These are phyloP conservation scores for Caenorhabditis inopinata DNA, from an alignment of 1,140 invertebrate species.

Conservation along the genomic window DNA sequence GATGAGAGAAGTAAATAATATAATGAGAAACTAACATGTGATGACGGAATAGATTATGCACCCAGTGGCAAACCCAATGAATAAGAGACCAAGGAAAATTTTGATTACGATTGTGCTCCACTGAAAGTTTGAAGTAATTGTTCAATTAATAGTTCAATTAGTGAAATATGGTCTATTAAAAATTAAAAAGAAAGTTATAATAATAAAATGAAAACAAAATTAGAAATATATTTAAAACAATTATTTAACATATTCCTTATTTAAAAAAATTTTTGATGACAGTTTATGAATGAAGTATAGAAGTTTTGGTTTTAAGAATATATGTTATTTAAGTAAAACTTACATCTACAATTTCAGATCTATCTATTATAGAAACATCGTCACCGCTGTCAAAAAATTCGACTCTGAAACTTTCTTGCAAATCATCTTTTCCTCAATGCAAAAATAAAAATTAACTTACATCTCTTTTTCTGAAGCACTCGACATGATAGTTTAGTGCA, in stretches of 20 bases:
- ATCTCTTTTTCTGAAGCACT: neutral
- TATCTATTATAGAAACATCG: conserved; percentile 6
- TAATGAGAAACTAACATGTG: neutral
- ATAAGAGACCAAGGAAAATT: neutral
- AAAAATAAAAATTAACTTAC: neutral
- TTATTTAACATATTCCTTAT: no score
- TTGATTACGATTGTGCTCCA: neutral
- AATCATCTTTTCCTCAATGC: neutral
- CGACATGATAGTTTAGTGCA: neutral
- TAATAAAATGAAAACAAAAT: no score
- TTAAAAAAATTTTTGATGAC: no score
- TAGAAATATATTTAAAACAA: no score
- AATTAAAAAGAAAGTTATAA: no score
- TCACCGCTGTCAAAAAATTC: neutral
- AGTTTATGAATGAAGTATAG: no score
- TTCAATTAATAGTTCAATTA: no score
- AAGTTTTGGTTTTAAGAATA: no score
- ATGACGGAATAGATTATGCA: conserved; percentile 10
- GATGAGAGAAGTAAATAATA: neutral
- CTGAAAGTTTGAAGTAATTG: conserved; percentile 1
- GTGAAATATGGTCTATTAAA: no score
- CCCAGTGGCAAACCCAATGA: neutral
- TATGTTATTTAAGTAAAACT: neutral
- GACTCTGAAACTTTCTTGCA: neutral
- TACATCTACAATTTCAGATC: conserved; percentile 11